phyloP scores from a whole-genome alignment of 1,140 invertebrate species.

The Brachionus plicatilis region DNA sequence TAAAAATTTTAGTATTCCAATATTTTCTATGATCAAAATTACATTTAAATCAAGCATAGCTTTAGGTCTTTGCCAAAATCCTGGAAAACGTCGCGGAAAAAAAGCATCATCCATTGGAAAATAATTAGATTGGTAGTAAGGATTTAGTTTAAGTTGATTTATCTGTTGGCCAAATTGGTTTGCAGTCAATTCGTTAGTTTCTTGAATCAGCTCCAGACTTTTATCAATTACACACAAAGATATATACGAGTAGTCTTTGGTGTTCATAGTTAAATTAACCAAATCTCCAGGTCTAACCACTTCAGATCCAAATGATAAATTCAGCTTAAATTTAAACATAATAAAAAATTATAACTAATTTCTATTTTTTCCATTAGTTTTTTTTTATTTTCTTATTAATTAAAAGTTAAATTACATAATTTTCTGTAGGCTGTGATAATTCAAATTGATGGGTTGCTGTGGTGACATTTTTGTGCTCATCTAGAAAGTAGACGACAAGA shows the following conservation, averaged over 20 bases:
- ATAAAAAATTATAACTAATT: neutral
- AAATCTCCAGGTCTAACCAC: neutral
- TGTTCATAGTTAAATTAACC: neutral
- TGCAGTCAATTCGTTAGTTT: neutral
- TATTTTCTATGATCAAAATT: neutral
- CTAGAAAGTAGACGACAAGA: neutral
- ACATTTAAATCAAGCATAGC: neutral
- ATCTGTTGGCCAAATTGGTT: neutral
- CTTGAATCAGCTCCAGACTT: conserved; percentile 1
- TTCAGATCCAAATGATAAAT: neutral
- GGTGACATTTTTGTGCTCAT: neutral
- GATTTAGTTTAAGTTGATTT: neutral
- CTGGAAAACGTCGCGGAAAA: neutral
- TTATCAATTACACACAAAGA: conserved; percentile 27
- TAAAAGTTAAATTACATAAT: neutral
- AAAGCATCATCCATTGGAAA: neutral
- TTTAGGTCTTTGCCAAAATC: conserved; percentile 2
- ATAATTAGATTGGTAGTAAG: neutral
- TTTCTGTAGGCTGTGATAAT: neutral
- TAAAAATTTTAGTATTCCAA: neutral
- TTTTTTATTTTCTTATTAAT: too few relatives aligned
- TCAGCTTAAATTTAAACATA: neutral
- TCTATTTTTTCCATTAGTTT: neutral
- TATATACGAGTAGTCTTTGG: neutral
- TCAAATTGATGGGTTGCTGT: neutral